Evolutionary conservation across 2,113 vertebrate species (phyloP).

Genomic region (Amazona vittata): DNA sequence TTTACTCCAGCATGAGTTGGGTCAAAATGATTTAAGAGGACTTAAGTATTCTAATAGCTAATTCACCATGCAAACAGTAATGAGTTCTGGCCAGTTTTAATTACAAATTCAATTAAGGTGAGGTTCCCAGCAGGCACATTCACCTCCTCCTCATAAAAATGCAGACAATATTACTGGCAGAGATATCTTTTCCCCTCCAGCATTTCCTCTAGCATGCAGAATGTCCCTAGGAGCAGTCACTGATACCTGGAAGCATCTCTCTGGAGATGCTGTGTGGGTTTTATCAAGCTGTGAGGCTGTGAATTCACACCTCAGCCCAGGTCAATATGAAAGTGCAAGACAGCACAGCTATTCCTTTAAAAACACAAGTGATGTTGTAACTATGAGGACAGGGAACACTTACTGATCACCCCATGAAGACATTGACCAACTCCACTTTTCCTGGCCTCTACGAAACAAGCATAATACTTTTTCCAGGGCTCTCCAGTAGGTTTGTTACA

Average conservation of each 20-base stretch:
- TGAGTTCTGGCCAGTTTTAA: conserved; percentile 1
- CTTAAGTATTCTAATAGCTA: background rate
- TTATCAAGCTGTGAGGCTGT: background rate
- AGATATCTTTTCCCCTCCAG: background rate
- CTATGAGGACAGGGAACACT: background rate
- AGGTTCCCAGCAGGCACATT: background rate
- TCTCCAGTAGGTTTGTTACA: background rate
- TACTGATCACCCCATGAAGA: background rate
- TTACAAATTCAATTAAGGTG: background rate
- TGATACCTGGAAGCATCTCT: background rate
- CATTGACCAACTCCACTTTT: background rate
- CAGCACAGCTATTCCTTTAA: background rate
- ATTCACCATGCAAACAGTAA: background rate
- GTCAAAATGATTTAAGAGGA: background rate
- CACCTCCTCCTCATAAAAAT: background rate
- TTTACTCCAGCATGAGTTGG: background rate
- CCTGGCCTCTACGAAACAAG: background rate
- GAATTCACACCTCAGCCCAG: background rate
- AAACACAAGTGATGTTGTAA: background rate
- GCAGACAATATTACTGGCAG: background rate
- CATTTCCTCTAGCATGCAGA: background rate
- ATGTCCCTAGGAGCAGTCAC: background rate
- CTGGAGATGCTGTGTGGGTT: background rate
- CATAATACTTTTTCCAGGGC: background rate
- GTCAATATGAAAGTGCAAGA: background rate